Conservation (phyloP, 2,113 vertebrate genomes). For the Aplodontia rufa region DNA sequence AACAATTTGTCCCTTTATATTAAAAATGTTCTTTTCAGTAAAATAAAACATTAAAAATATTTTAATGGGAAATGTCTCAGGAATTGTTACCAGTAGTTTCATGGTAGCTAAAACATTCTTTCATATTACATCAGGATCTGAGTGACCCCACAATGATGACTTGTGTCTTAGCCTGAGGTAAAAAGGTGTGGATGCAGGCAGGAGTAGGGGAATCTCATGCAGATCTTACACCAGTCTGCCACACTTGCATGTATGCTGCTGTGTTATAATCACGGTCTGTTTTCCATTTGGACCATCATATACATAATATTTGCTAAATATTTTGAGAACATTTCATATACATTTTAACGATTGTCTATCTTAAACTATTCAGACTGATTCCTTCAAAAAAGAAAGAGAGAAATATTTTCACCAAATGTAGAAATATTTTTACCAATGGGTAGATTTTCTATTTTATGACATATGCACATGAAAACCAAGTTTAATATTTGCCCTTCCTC, state of each 20-base stretch:
- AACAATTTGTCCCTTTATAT: not conserved
- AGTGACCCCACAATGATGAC: not conserved
- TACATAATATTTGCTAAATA: not conserved
- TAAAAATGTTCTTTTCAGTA: not conserved
- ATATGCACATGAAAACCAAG: not conserved
- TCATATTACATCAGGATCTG: not conserved
- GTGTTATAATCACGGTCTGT: not conserved
- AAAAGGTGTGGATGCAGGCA: not conserved
- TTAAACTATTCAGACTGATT: not conserved
- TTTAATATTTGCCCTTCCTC: not conserved
- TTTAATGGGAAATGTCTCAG: not conserved
- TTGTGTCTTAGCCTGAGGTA: not conserved
- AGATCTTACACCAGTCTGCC: not conserved
- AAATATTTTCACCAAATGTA: too few species aligned
- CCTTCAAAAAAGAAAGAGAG: not conserved
- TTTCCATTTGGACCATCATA: not conserved
- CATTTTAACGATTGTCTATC: not conserved
- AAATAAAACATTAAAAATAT: not conserved
- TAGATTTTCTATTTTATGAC: not conserved
- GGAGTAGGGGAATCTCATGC: rapidly evolving
- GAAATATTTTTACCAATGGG: not conserved
- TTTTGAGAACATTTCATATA: not conserved
- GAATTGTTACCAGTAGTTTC: not conserved
- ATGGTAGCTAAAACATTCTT: not conserved
- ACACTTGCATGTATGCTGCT: not conserved